These are phyloP conservation scores for Temnothorax ravouxi DNA, from an alignment of 2,888 invertebrate species.

Conservation along the genomic window DNA sequence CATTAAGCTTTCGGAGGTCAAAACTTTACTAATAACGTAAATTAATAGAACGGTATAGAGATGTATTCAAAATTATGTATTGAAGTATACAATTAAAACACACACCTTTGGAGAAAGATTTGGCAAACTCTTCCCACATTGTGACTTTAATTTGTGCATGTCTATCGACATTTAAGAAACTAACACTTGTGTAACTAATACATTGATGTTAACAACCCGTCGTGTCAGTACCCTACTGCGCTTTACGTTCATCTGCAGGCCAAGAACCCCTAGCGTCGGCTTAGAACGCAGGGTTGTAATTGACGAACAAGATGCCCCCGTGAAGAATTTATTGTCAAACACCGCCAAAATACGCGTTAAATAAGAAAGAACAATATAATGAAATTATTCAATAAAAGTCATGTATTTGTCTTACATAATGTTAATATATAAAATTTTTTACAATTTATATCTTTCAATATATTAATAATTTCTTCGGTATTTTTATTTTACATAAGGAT, in stretches of 20 bases:
- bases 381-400: constrained; percentile 4
- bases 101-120: constrained; percentile 67
- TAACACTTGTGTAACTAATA: constrained; percentile 51
- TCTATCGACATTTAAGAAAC: constrained; percentile 70
- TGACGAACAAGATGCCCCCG: constrained; percentile 64
- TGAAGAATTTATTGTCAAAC: constrained; percentile 56
- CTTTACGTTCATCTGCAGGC: constrained; percentile 80
- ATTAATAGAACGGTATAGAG: not conserved
- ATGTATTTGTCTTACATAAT: not conserved
- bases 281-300: constrained; percentile 81
- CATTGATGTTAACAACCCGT: constrained; percentile 72
- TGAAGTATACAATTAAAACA: not conserved
- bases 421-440: not conserved
- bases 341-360: not conserved
- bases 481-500: not conserved
- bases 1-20: not conserved
- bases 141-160: constrained; percentile 68
- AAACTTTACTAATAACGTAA: not conserved
- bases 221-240: constrained; percentile 70
- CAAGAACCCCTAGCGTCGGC: constrained; percentile 83
- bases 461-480: not conserved
- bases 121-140: constrained; percentile 64
- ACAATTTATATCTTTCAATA: not conserved
- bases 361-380: not conserved
- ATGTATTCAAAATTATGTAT: not conserved